phyloP scores from a whole-genome alignment of 2,113 vertebrate genomes.

The Ciconia stormi region DNA sequence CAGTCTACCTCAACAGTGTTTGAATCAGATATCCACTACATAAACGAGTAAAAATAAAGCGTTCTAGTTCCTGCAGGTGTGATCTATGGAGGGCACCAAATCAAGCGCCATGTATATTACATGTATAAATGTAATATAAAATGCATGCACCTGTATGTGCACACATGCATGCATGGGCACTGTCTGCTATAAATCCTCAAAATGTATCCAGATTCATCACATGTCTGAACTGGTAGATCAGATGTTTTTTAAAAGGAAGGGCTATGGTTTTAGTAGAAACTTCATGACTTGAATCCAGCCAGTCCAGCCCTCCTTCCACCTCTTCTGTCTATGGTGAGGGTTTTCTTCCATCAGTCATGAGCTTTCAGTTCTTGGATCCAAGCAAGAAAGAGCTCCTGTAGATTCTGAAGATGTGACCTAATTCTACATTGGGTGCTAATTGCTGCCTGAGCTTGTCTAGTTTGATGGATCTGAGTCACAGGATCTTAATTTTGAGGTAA shows the following conservation, averaged over 20 bases:
- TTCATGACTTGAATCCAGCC: not conserved
- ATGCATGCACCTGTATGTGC: too few relatives aligned
- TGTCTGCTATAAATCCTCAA: not conserved
- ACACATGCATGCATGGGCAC: fast-evolving
- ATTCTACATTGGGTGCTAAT: not conserved
- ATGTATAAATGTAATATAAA: not conserved
- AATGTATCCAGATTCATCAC: not conserved
- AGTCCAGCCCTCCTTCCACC: not conserved
- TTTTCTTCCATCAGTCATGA: not conserved
- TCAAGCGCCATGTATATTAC: not conserved
- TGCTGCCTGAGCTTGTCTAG: slow-evolving; percentile 8
- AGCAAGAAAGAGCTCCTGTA: slow-evolving; percentile 61
- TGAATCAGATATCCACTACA: not conserved
- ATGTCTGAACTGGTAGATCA: not conserved
- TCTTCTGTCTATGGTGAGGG: not conserved
- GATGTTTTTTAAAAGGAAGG: not conserved
- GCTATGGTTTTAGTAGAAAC: not conserved
- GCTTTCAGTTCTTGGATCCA: not conserved
- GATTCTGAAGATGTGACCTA: slow-evolving; percentile 3
- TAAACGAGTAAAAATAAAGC: not conserved
- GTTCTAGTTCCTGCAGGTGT: not conserved
- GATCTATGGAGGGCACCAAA: not conserved
- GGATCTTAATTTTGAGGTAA: slow-evolving; percentile 32
- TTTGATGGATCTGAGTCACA: slow-evolving; percentile 27
- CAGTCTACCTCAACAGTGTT: not conserved